Conservation (phyloP, 2,113 vertebrate genomes). For the Sciurus niger region DNA sequence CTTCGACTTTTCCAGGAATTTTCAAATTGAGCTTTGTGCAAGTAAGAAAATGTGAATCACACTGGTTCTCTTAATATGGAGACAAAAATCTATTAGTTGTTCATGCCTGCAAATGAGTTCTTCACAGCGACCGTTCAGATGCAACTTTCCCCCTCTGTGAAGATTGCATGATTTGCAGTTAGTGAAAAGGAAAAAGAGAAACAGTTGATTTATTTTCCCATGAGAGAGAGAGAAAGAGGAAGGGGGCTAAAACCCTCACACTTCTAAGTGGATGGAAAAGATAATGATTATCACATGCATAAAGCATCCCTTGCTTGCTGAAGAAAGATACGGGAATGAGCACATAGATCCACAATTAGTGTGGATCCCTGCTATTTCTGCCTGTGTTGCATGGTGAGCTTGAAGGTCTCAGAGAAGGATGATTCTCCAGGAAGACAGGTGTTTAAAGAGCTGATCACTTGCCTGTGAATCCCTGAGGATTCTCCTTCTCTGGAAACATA, state of each 20-base stretch:
- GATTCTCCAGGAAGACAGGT: not conserved
- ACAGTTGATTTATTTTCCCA: not conserved
- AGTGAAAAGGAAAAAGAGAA: not conserved
- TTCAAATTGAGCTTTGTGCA: not conserved
- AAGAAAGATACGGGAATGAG: not conserved
- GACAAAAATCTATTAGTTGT: not conserved
- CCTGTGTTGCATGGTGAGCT: not conserved
- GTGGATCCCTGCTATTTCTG: not conserved
- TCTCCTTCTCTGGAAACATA: not conserved
- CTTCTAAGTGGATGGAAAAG: not conserved
- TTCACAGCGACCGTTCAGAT: not conserved
- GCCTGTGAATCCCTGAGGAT: not conserved
- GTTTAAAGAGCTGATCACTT: not conserved
- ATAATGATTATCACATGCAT: not conserved
- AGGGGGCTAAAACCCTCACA: too few species aligned
- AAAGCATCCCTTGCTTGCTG: not conserved
- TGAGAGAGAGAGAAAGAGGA: not conserved
- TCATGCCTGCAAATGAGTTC: not conserved
- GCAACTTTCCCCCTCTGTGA: not conserved
- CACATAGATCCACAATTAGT: rapidly evolving
- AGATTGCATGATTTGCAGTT: not conserved
- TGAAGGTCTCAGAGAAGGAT: not conserved
- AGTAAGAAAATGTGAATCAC: not conserved
- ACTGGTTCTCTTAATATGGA: not conserved
- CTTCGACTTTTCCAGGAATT: conserved; percentile 44